Evolutionary conservation across 1,140 invertebrate species (phyloP).

Genomic region (fruit fly (Drosophila melanogaster)): Release_6_plus_ISO1_MT NC_004354.4:9822501-9823000

Average conservation of each 20-base stretch:
- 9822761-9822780: conserved; percentile 1
- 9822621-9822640: conserved; percentile 51
- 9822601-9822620: conserved; percentile 1
- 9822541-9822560: conserved; percentile 46
- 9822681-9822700: conserved; percentile 45
- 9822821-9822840: conserved; percentile 31
- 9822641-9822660: conserved; percentile 55
- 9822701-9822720: conserved; percentile 72
- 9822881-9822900: conserved; percentile 52
- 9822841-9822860: conserved; percentile 39
- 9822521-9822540: conserved; percentile 55
- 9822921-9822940: conserved; percentile 52
- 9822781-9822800: conserved; percentile 11
- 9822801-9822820: conserved; percentile 8
- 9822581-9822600: conserved; percentile 46
- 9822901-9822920: conserved; percentile 63
- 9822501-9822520: conserved; percentile 61
- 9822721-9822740: conserved; percentile 71
- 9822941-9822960: conserved; percentile 44
- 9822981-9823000: background rate
- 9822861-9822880: conserved; percentile 34
- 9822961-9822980: background rate
- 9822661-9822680: conserved; percentile 63
- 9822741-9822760: conserved; percentile 26
- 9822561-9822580: conserved; percentile 60